Evolutionary conservation across 2,888 invertebrate species (phyloP), one percentile per base, ranked within the genome.

Genomic region (Oxyteleia sp.): DNA sequence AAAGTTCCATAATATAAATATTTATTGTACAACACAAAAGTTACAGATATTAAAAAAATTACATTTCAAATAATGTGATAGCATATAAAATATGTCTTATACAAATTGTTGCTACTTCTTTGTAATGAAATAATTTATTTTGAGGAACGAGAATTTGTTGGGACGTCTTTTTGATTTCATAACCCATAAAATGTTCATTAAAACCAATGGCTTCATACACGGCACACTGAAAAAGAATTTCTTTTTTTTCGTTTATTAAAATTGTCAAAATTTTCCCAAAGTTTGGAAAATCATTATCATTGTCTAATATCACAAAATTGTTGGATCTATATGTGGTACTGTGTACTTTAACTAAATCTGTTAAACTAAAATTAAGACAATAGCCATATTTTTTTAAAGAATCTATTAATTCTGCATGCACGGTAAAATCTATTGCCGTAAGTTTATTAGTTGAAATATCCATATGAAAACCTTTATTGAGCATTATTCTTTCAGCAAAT

Each of bases 241-340:
- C 4, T 2, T 61, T 38, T 23, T 20, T 18, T 16, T 68, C 20
- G 35, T 55, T 38, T 16, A 78, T 29, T 23, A 63, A 45, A 26
- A 78, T 38, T 23, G 47, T 49, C 13, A 47, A 23, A 26, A 78
- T 55, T 66, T 53, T 32, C 10, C 61, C 38, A 38, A 78, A 69
- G 35, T 20, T 51, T 15, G 51, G 69, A n/a, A 63, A 23, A 3
- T 23, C 15, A 20, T 47, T 26, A 59, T 59, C 16, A 63, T 69
- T 35, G 32, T 71, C 10, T n/a, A 78, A 5, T 2, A 41, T 11
- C 4, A 78, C 5, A 35, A 71, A 45, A 71, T 18, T 26, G 26
- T 26, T 26, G 2, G 5, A 10, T 59, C 38, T 47, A 18, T 71
- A 59, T 1, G n/a, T 49, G 49, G 59, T 59, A 7, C 38, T 59